Base-by-base conservation (phyloP, 2,113 vertebrate species). In the Corythornis vintsioides region DNA sequence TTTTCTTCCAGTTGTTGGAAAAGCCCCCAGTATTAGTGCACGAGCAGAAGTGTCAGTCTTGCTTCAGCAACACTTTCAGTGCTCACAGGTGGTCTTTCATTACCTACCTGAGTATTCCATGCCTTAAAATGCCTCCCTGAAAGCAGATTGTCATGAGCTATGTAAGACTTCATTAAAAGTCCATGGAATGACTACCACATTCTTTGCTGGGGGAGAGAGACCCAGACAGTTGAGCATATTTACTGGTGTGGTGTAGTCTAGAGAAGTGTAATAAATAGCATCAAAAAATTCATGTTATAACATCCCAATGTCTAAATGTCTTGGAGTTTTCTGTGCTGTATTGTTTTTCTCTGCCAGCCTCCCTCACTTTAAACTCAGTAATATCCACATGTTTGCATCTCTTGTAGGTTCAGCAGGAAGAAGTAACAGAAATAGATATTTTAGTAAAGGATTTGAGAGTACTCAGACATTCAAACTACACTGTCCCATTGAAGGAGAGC, bases 381-480 rank as follows among this genome's bases (percentile, higher is more conserved):
- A 67, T 71, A 57, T 8, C 56, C 42, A 52, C 16, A 6, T 69
- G 59, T 56, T 81, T 92, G 64, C 81, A 85, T 93, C 80, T 95
- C 91, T 95, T 55, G 73, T 75, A 99, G 99, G 98, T 98, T 92
- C 98, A 98, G 87, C 98, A 99, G 95, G 98, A 98, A 71, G 98
- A 99, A 56, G 98, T 98, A 92, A 98, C 97, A 93, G 98, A 99
- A 97, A 97, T 99, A 92, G 98, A 98, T 88, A 97, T 99, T 94
- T 96, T 99, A 90, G 97, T 99, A 91, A 99, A 98, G 90, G 98
- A 98, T 60, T 97, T 97, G 86, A 97, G 97, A 95, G 96, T 98
- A 82, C 96, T 99, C 40, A 97, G 98, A 70, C 98, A 98, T 91
- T 98, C 98, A 17, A 98, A 97, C 86, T 98, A 98, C 93, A 97